Conservation (phyloP, 2,113 vertebrate genomes). For the Siniperca knerii region DNA sequence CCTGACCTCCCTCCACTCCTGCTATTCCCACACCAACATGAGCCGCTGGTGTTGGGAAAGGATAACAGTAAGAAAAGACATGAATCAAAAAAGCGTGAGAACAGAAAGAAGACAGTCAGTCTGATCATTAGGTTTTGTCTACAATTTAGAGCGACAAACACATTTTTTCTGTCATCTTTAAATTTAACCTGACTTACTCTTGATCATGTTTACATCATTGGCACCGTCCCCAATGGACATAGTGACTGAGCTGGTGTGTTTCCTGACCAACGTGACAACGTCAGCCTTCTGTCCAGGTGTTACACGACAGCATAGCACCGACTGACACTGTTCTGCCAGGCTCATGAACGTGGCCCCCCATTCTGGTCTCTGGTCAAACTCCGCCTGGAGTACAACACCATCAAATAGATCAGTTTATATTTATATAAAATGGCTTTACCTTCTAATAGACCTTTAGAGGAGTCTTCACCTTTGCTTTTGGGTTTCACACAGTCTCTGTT, state of each 20-base stretch:
- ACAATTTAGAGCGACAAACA: background rate
- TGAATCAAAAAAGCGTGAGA: background rate
- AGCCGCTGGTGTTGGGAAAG: conserved; percentile 75
- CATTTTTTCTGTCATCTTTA: background rate
- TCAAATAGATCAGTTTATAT: conserved; percentile 6
- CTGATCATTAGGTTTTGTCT: background rate
- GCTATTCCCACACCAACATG: conserved; percentile 93
- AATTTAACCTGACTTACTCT: conserved; percentile 86
- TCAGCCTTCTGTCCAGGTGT: conserved; percentile 94
- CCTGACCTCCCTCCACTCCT: conserved; percentile 92
- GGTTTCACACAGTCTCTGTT: background rate
- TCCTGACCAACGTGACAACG: conserved; percentile 89
- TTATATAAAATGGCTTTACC: background rate
- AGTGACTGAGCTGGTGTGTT: conserved; percentile 86
- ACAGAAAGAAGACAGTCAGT: background rate
- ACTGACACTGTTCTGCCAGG: conserved; percentile 88
- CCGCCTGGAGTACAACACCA: conserved; percentile 62
- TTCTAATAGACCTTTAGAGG: background rate
- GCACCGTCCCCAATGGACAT: conserved; percentile 94
- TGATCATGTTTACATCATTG: conserved; percentile 98
- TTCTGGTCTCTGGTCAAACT: conserved; percentile 68
- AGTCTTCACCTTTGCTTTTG: background rate
- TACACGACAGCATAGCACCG: conserved; percentile 94
- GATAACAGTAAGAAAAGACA: background rate
- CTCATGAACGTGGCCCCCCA: conserved; percentile 85